A percentile compares a stretch with the other conserved stretches of the same genome.
Evolutionary conservation across 2,113 vertebrate genomes (phyloP).

Genomic region (Osmerus mordax): DNA sequence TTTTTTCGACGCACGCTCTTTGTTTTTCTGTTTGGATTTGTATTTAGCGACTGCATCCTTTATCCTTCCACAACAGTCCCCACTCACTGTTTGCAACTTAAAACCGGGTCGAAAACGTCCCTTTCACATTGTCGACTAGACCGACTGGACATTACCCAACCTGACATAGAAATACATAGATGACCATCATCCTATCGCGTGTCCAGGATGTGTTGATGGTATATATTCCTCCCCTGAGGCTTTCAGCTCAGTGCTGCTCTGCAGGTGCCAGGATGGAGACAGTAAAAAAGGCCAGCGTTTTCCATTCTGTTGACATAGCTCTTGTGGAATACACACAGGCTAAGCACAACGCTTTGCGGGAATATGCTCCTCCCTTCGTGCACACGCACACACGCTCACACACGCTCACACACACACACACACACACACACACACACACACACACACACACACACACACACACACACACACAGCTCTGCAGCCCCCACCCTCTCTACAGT

Average conservation of each 20-base stretch:
- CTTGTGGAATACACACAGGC: neutral
- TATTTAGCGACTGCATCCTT: no score
- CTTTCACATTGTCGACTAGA: no score
- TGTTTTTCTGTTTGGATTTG: no score
- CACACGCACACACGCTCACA: neutral
- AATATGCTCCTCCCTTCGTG: neutral
- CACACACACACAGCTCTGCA: neutral
- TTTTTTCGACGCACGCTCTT: no score
- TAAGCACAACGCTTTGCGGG: neutral
- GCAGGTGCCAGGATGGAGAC: neutral
- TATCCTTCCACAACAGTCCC: no score
- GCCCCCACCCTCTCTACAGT: neutral
- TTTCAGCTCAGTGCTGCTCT: neutral
- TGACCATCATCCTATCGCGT: neutral
- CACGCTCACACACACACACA: neutral
- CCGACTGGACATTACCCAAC: no score
- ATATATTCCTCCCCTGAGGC: neutral
- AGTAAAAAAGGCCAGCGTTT: constrained; percentile 2
- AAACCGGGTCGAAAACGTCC: no score
- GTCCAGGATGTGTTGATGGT: neutral
- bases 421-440: neutral
- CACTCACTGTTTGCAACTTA: no score
- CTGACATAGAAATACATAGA: no score
- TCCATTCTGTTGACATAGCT: constrained; percentile 12
- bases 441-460: neutral